Conservation (phyloP, 2,797 vertebrate genomes). For the Oreochromis mossambicus region DNA sequence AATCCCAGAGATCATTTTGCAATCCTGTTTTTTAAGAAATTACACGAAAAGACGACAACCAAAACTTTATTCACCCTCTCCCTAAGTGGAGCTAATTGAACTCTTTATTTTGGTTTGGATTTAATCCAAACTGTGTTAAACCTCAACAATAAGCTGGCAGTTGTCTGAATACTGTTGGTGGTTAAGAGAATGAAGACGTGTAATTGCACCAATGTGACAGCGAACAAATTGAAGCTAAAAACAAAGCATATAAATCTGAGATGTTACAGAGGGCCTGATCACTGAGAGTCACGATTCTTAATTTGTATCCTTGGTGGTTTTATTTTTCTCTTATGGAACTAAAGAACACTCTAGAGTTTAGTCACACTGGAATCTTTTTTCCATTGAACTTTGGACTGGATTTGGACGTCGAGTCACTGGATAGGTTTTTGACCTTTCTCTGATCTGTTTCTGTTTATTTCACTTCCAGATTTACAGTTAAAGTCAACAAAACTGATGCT, state of each 20-base stretch:
- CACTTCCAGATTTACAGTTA: not conserved
- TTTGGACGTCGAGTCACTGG: not conserved
- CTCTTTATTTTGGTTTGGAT: not conserved
- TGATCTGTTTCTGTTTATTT: not conserved
- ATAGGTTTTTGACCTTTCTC: not conserved
- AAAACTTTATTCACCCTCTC: not conserved
- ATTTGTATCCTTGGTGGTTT: not conserved
- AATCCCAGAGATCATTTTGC: not conserved
- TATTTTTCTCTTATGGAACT: not conserved
- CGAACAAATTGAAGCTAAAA: not conserved
- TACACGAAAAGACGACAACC: not conserved
- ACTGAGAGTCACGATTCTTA: not conserved
- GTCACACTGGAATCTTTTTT: not conserved
- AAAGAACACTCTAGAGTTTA: not conserved
- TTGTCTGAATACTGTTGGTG: not conserved
- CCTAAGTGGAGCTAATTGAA: not conserved
- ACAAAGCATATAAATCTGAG: not conserved
- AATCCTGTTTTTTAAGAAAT: not conserved
- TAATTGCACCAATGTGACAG: not conserved
- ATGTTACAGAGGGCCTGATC: not conserved
- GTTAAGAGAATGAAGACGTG: not conserved
- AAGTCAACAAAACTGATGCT: not conserved
- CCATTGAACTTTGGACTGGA: not conserved
- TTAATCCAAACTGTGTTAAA: not conserved
- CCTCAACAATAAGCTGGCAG: not conserved